Conservation (phyloP, 2,113 vertebrate species). For the Scytalopus superciliaris region DNA sequence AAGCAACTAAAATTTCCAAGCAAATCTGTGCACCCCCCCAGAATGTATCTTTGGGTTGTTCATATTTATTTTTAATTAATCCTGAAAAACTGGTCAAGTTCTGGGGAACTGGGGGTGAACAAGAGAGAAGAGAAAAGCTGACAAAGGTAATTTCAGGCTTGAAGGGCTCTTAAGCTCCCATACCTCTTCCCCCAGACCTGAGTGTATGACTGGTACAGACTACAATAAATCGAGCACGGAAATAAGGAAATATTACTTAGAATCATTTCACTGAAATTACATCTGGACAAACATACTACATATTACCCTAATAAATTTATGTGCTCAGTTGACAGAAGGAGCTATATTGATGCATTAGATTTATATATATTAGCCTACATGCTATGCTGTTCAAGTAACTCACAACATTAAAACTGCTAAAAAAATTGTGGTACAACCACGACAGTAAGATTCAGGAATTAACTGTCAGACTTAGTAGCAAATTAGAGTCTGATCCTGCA, state of each 20-base stretch:
- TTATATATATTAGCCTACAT: not conserved
- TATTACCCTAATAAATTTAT: not conserved
- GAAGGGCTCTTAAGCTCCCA: not conserved
- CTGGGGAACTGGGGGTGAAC: not conserved
- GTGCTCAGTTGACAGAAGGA: not conserved
- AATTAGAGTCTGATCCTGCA: not conserved
- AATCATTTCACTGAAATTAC: not conserved
- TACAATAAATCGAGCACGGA: not conserved
- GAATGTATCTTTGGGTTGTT: not conserved
- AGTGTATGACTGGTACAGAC: not conserved
- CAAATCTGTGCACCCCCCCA: not conserved
- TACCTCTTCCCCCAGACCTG: not conserved
- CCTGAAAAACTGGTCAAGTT: not conserved
- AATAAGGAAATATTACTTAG: not conserved
- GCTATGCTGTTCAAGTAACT: not conserved
- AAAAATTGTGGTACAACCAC: not conserved
- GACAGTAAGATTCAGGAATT: not conserved
- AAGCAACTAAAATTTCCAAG: not conserved
- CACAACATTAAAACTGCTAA: not conserved
- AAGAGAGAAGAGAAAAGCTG: not conserved
- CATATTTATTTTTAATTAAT: conserved; percentile 9
- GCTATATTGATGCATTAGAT: not conserved
- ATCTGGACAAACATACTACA: not conserved
- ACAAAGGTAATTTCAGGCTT: not conserved
- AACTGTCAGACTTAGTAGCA: not conserved